A percentile compares a stretch with the other conserved stretches of the same genome.
Conservation (phyloP, 2,113 vertebrate species). For the Chaenocephalus aceratus region DNA sequence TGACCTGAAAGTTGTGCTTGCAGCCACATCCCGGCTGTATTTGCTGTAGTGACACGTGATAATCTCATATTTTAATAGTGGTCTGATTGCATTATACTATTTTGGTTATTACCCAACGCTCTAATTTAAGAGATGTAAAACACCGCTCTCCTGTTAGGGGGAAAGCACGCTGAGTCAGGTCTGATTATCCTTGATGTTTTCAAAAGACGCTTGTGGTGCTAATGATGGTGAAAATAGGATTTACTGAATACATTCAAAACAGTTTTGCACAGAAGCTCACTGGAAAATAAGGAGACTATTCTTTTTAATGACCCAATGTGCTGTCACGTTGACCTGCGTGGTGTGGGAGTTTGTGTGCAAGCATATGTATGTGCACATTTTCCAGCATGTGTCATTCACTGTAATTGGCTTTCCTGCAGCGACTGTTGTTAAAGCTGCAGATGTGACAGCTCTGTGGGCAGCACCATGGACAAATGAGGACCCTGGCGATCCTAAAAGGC, state of each 20-base stretch:
- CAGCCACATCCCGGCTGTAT: neutral
- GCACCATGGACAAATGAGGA: slow-evolving; percentile 44
- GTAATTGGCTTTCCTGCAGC: slow-evolving; percentile 45
- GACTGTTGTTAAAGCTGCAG: slow-evolving; percentile 48
- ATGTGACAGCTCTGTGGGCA: slow-evolving; percentile 53
- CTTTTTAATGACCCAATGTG: slow-evolving; percentile 14
- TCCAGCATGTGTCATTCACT: neutral
- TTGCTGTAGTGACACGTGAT: slow-evolving; percentile 34
- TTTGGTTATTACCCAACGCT: slow-evolving; percentile 46
- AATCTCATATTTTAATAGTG: slow-evolving; percentile 19
- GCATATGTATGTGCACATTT: neutral
- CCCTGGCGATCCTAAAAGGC: slow-evolving; percentile 24
- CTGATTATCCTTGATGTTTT: neutral
- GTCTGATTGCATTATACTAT: slow-evolving; percentile 25
- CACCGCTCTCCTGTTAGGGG: neutral
- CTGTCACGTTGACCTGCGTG: neutral
- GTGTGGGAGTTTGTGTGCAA: neutral
- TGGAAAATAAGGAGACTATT: slow-evolving; percentile 3
- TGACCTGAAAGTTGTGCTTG: slow-evolving; percentile 15
- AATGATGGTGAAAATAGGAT: neutral
- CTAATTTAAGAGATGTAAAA: slow-evolving; percentile 23
- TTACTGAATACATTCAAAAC: neutral
- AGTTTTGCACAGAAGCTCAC: neutral
- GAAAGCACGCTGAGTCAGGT: slow-evolving; percentile 6
- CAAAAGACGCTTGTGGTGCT: slow-evolving; percentile 2